phyloP scores from a whole-genome alignment of 2,797 vertebrate genomes.

The Oreonectes daqikongensis region DNA sequence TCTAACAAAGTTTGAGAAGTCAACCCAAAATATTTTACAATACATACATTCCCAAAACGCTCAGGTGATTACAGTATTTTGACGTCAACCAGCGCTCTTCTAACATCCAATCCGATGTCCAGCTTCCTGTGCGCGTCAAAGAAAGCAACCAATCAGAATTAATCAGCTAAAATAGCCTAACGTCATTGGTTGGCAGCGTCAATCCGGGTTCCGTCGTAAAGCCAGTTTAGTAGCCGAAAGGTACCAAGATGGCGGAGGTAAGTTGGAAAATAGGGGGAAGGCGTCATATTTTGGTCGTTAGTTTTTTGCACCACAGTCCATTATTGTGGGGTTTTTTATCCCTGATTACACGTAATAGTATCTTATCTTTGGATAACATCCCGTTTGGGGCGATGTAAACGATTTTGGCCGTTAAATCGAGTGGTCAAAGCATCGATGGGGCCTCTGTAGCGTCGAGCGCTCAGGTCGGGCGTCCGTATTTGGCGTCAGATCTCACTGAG shows the following conservation, averaged over 20 bases:
- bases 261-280: constrained; percentile 77
- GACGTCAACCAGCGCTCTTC: constrained; percentile 14
- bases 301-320: constrained; percentile 9
- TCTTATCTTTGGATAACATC: constrained; percentile 29
- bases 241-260: constrained; percentile 90
- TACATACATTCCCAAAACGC: no score
- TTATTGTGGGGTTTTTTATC: neutral
- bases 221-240: constrained; percentile 75
- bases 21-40: no score
- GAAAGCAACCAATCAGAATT: constrained; percentile 38
- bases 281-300: constrained; percentile 58
- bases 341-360: constrained; percentile 1
- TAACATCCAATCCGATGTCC: constrained; percentile 11
- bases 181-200: constrained; percentile 58
- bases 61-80: constrained; percentile 19
- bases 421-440: constrained; percentile 46
- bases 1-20: no score
- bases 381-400: neutral
- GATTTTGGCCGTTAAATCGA: constrained; percentile 49
- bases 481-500: constrained; percentile 41
- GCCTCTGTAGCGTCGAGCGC: constrained; percentile 54
- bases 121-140: constrained; percentile 21
- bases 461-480: constrained; percentile 55
- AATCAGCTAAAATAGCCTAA: constrained; percentile 1
- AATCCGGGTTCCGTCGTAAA: constrained; percentile 82